phyloP scores from a whole-genome alignment of 1,140 invertebrate species.

The Idris sp. region DNA sequence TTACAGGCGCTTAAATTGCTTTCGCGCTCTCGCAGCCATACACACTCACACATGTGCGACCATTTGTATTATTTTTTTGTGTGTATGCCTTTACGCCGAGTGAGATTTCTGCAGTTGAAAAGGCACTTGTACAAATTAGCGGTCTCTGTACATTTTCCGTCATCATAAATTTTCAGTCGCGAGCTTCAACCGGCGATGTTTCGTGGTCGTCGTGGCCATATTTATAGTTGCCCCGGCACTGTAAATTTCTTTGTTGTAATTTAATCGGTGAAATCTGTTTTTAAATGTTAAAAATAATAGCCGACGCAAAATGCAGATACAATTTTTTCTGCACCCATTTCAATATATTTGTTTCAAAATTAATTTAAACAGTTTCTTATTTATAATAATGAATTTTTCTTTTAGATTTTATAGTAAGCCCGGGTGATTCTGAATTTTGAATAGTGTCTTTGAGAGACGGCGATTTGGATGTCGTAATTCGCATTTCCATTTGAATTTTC shows the following conservation, averaged over 20 bases:
- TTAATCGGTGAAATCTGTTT: constrained; percentile 15
- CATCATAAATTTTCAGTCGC: constrained; percentile 35
- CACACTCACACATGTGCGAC: neutral
- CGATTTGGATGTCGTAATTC: constrained; percentile 32
- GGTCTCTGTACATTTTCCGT: constrained; percentile 43
- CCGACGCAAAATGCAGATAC: too few relatives aligned
- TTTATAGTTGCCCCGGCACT: constrained; percentile 20
- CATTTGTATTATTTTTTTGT: too few relatives aligned
- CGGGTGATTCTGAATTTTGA: constrained; percentile 9
- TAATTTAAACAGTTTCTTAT: too few relatives aligned
- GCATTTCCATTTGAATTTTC: constrained; percentile 48
- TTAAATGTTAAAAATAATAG: constrained; percentile 10
- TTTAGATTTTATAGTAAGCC: too few relatives aligned
- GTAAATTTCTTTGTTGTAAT: constrained; percentile 30
- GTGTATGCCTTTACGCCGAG: constrained; percentile 17
- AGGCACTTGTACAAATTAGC: constrained; percentile 49
- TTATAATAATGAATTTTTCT: too few relatives aligned
- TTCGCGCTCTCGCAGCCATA: too few relatives aligned
- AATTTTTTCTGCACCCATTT: too few relatives aligned
- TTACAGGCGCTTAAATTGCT: constrained; percentile 14
- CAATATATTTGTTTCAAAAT: too few relatives aligned
- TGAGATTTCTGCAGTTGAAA: constrained; percentile 41
- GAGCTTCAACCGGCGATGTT: constrained; percentile 16
- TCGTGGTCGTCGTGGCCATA: constrained; percentile 19
- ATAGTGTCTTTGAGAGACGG: constrained; percentile 14